These are phyloP conservation scores for Gobiocypris rarus DNA, from an alignment of 2,113 vertebrate genomes.

Conservation along the genomic window DNA sequence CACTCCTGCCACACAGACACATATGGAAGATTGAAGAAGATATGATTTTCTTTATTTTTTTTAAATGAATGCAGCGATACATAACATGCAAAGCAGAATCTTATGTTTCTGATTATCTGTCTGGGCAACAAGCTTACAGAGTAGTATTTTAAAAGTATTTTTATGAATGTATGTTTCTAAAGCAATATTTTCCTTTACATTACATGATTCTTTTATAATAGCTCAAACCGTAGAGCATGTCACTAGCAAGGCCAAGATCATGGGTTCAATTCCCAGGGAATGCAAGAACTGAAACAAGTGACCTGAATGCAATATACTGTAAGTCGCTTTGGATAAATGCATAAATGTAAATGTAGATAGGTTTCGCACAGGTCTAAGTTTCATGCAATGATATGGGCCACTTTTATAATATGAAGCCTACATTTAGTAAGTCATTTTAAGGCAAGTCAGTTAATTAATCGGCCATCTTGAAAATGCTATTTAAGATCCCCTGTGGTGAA, in stretches of 20 bases:
- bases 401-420: background rate
- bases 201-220: background rate
- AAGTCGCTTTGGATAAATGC: too few species aligned
- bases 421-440: background rate
- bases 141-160: background rate
- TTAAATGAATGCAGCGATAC: background rate
- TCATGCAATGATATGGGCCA: background rate
- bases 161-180: background rate
- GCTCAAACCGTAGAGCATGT: background rate
- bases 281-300: background rate
- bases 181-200: background rate
- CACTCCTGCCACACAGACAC: slow-evolving; percentile 79
- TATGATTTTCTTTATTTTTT: too few species aligned
- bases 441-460: too few species aligned
- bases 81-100: too few species aligned
- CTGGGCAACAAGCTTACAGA: background rate
- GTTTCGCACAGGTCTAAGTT: too few species aligned
- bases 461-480: too few species aligned
- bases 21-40: background rate
- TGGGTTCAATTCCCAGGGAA: background rate
- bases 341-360: too few species aligned
- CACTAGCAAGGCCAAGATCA: background rate
- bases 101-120: too few species aligned
- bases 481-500: too few species aligned
- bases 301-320: too few species aligned